phyloP scores from a whole-genome alignment of 2,888 invertebrate genomes.

The Epicampocera succincta region DNA sequence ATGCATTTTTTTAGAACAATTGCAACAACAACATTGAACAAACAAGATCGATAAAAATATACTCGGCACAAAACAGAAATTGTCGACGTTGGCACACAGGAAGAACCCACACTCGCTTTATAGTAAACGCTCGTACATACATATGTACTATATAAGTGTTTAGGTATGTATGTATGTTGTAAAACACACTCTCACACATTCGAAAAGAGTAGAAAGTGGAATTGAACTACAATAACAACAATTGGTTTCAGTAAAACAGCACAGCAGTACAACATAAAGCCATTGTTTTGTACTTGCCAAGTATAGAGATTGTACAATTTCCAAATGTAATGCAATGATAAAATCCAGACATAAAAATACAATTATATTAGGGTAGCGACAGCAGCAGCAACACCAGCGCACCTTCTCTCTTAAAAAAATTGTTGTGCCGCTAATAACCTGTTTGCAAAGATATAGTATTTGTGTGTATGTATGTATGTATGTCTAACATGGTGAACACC shows the following conservation, averaged over 20 bases:
- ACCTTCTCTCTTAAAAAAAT: no score
- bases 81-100: conserved; percentile 55
- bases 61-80: conserved; percentile 37
- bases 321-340: conserved; percentile 6
- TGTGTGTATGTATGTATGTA: no score
- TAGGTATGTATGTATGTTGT: conserved; percentile 11
- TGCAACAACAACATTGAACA: conserved; percentile 53
- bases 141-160: conserved; percentile 11
- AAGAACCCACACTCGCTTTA: conserved; percentile 59
- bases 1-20: conserved; percentile 33
- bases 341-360: neutral
- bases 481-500: no score
- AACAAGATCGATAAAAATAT: conserved; percentile 68
- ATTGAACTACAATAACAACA: conserved; percentile 46
- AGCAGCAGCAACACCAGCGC: no score
- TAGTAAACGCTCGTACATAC: conserved; percentile 10
- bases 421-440: no score
- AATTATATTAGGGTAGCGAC: no score
- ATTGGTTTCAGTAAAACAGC: conserved; percentile 32
- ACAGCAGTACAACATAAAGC: conserved; percentile 19
- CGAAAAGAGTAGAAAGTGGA: conserved; percentile 34
- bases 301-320: conserved; percentile 18
- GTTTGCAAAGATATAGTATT: no score
- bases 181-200: neutral
- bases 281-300: conserved; percentile 44